Evolutionary conservation across 2,113 vertebrate species (phyloP), one percentile per base, ranked within the genome.

Genomic region (Illadopsis cleaveri): DNA sequence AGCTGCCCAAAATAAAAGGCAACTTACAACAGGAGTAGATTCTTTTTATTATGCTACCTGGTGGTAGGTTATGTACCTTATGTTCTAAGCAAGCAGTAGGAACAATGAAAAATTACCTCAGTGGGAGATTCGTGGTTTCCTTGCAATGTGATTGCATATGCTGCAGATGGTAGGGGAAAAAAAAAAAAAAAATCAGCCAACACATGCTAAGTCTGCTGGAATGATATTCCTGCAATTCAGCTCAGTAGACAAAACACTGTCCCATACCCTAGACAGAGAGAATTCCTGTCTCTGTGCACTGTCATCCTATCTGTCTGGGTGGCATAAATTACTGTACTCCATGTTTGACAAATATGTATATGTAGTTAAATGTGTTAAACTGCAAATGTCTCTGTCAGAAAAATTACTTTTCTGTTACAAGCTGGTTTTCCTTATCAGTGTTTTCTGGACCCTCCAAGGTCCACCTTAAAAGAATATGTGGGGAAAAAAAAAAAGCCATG

Each of bases 81-180:
- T 44, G 42, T 51, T 45, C 48, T 82, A 86, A 94, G 69, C 44
- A 93, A 95, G 24, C 58, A 94, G 85, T 45, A 80, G 61, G 57
- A 54, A 82, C 30, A 71, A 84, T 64, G 38, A 86, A 95, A 83
- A 91, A 96, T 90, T 0, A 91, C 69, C 82, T 95, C 82, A 84
- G 86, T 90, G 50, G 89, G 90, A 57, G 65, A 95, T 62, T 76
- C 89, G 72, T 89, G 53, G 56, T 93, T 91, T 90, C 89, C 69
- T 94, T 93, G 72, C 30, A 80, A 84, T 75, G 71, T 91, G 66
- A 73, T 93, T 90, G 79, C 51, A 72, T 72, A 73, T 70, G 61
- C 24, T 95, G 28, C 94, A 96, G 93, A 93, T 95, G 95, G 89
- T 68, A 77, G 24, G 51, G 38, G 33, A 56, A 91, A 76, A 89